Evolutionary conservation across 2,888 invertebrate species (phyloP).

Genomic region (Stictocephala bisonia): DNA sequence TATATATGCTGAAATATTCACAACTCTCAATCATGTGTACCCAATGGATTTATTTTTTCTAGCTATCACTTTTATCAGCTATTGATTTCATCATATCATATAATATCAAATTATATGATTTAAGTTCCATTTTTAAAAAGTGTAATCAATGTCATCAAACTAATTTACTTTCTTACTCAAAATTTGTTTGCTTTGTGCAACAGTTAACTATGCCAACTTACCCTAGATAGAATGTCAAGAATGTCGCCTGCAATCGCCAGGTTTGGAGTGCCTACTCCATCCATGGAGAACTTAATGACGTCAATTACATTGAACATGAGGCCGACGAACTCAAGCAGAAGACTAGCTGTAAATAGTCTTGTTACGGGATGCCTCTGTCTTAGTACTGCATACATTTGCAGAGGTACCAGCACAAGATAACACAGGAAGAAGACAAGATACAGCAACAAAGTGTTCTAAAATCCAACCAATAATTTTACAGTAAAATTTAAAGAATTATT

Average conservation of each 20-base stretch:
- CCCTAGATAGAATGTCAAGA: slow-evolving; percentile 90
- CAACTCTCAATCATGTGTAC: too few species aligned
- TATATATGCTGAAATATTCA: too few species aligned
- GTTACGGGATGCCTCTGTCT: slow-evolving; percentile 93
- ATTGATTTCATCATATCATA: too few species aligned
- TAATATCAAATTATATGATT: slow-evolving; percentile 14
- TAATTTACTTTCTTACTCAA: too few species aligned
- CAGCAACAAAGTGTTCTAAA: slow-evolving; percentile 87
- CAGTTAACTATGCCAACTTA: too few species aligned
- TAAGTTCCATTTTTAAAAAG: not conserved
- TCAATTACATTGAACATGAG: slow-evolving; percentile 89
- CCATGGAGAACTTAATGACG: slow-evolving; percentile 88
- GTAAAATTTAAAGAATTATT: too few species aligned
- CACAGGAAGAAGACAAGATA: slow-evolving; percentile 89
- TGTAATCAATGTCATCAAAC: not conserved
- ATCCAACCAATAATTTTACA: too few species aligned
- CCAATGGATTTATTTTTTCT: too few species aligned
- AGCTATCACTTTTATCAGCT: too few species aligned
- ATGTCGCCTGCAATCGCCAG: slow-evolving; percentile 91
- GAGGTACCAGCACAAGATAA: slow-evolving; percentile 86
- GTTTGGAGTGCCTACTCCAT: slow-evolving; percentile 87
- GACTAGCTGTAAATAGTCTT: slow-evolving; percentile 87
- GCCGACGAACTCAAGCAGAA: slow-evolving; percentile 86
- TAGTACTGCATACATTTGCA: slow-evolving; percentile 91
- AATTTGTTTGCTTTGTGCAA: too few species aligned